Evolutionary conservation across 2,113 vertebrate genomes (phyloP).

Genomic region (Hyaena hyaena): DNA sequence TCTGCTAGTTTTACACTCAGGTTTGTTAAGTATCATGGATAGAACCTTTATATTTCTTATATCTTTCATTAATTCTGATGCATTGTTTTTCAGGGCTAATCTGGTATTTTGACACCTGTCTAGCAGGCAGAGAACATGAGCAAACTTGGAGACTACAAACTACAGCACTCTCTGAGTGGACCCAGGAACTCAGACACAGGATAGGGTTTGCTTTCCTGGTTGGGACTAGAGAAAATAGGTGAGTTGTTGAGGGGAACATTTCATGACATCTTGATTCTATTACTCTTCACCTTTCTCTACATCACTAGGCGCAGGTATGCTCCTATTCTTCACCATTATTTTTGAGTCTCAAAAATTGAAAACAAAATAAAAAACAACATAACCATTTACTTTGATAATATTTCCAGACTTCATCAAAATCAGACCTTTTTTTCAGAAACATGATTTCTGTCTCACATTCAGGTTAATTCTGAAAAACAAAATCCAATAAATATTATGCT

Average conservation of each 20-base stretch:
- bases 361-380: neutral
- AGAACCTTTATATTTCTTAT: neutral
- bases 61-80: neutral
- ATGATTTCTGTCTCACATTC: neutral
- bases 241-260: neutral
- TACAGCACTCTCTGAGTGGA: too few relatives aligned
- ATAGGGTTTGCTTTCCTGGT: neutral
- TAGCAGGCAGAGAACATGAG: neutral
- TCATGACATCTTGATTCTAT: too few relatives aligned
- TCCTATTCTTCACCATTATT: neutral
- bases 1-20: neutral
- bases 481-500: neutral
- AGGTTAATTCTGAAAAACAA: neutral
- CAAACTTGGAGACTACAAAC: neutral
- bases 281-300: neutral
- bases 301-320: too few relatives aligned
- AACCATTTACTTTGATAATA: neutral
- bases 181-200: rapidly evolving
- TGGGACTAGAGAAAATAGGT: neutral
- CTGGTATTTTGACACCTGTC: neutral
- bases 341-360: neutral
- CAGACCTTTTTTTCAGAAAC: neutral
- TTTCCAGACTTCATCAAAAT: neutral
- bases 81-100: neutral
- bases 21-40: neutral